Percentiles rank a stretch among this genome's conserved stretches.
Conservation (phyloP, 2,113 vertebrate genomes). For the Rhabdomys dilectus region DNA sequence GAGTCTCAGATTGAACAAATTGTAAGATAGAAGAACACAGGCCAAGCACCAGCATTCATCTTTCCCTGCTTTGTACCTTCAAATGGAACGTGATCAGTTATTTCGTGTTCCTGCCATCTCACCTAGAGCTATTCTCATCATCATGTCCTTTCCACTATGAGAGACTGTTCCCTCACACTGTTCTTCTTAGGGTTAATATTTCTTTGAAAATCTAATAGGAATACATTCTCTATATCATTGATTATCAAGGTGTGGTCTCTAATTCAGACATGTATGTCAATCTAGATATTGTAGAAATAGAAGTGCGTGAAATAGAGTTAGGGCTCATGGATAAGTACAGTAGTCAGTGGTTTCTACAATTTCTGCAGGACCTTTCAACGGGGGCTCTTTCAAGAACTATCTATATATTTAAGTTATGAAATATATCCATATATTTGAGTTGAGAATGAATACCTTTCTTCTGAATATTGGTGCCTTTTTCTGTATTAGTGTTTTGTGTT, state of each 20-base stretch:
- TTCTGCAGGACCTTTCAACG: not conserved
- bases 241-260: not conserved
- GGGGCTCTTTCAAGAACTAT: not conserved
- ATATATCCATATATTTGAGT: not conserved
- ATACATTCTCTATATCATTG: not conserved
- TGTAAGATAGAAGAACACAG: not conserved
- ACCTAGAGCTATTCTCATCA: not conserved
- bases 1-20: not conserved
- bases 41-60: not conserved
- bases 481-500: not conserved
- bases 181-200: not conserved
- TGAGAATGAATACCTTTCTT: slow-evolving; percentile 10
- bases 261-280: not conserved
- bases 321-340: not conserved
- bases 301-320: not conserved
- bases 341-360: not conserved
- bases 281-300: not conserved
- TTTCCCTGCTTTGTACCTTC: not conserved
- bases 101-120: not conserved
- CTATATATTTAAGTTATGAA: not conserved
- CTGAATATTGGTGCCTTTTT: not conserved
- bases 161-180: not conserved
- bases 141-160: not conserved
- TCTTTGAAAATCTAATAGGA: slow-evolving; percentile 21
- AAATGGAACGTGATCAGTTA: not conserved